phyloP scores from a whole-genome alignment of 1,140 invertebrate genomes.

The Brachystomella parvula region DNA sequence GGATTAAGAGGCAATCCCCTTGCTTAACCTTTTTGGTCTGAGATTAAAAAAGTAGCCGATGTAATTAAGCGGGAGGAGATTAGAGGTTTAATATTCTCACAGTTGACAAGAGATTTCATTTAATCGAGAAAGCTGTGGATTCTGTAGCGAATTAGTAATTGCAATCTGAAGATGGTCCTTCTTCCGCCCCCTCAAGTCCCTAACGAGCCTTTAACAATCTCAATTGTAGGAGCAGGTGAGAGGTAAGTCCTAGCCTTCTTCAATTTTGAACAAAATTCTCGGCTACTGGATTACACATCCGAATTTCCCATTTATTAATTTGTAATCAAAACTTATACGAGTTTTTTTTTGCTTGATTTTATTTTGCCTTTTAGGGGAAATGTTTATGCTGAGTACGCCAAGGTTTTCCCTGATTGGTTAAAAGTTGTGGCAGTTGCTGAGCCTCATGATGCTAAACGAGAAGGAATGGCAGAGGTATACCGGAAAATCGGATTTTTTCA shows the following conservation, averaged over 20 bases:
- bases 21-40: neutral
- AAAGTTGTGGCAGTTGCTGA: constrained; percentile 44
- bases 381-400: constrained; percentile 41
- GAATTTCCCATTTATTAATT: neutral
- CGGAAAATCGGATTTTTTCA: neutral
- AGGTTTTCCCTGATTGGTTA: constrained; percentile 37
- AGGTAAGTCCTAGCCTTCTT: constrained; percentile 16
- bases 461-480: constrained; percentile 38
- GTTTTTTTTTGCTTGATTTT: too few relatives aligned
- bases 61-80: neutral
- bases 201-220: constrained; percentile 25
- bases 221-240: constrained; percentile 28
- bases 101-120: neutral
- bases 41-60: neutral
- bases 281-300: neutral
- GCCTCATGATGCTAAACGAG: constrained; percentile 39
- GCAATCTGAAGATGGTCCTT: too few relatives aligned
- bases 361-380: constrained; percentile 18
- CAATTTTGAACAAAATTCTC: neutral
- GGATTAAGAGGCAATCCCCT: neutral
- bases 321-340: too few relatives aligned
- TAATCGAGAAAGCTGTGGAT: neutral
- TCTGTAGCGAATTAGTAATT: too few relatives aligned
- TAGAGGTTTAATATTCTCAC: neutral
- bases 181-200: constrained; percentile 1